phyloP scores from a whole-genome alignment of 2,888 invertebrate genomes.

The Nomada flava region DNA sequence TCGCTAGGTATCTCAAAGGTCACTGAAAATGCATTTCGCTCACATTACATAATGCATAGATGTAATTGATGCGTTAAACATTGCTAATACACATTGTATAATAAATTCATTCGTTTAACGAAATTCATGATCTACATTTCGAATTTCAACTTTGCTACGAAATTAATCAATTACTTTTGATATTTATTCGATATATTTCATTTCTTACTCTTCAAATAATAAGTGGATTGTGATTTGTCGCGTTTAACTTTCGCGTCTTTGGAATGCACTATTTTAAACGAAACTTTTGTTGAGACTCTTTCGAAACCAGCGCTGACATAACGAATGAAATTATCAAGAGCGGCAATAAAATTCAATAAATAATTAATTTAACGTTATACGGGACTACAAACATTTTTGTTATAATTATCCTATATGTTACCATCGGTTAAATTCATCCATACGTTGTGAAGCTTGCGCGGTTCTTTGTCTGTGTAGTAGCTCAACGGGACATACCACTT shows the following conservation, averaged over 20 bases:
- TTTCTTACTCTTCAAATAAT: background rate
- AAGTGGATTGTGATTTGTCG: no score
- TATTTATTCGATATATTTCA: background rate
- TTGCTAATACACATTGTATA: background rate
- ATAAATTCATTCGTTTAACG: slow-evolving; percentile 27
- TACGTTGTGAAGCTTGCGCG: slow-evolving; percentile 86
- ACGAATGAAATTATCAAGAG: slow-evolving; percentile 31
- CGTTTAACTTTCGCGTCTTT: no score
- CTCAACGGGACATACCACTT: slow-evolving; percentile 93
- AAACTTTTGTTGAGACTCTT: background rate
- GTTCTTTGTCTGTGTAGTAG: slow-evolving; percentile 89
- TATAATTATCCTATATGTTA: slow-evolving; percentile 82
- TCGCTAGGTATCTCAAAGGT: slow-evolving; percentile 87
- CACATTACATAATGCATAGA: background rate
- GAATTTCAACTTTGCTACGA: background rate
- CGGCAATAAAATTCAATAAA: background rate
- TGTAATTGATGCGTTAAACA: background rate
- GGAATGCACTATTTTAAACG: background rate
- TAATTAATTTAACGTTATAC: slow-evolving; percentile 12
- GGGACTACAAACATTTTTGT: slow-evolving; percentile 40
- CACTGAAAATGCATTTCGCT: slow-evolving; percentile 80
- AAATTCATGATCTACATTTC: background rate
- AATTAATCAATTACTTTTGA: background rate
- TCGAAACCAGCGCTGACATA: background rate
- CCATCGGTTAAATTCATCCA: slow-evolving; percentile 94